Evolutionary conservation across 2,888 invertebrate species (phyloP), one percentile per base, ranked within the genome.

Genomic region (Eledone cirrhosa): DNA sequence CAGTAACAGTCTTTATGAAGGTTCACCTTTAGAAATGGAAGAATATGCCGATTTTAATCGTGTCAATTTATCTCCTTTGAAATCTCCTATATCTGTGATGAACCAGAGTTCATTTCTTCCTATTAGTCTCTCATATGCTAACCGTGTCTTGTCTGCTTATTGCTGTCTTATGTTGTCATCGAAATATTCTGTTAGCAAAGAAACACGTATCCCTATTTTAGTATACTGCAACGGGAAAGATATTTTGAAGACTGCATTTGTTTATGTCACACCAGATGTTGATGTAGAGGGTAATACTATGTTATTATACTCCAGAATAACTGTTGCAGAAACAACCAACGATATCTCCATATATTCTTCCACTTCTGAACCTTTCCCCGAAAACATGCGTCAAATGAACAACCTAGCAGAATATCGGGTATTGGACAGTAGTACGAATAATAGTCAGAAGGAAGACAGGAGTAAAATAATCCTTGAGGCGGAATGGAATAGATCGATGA

Each of bases 191-290:
- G 63, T 33, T 24, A 47, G n/a, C 4, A 22, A 69, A 53, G 63
- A 67, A 13, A 47, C 79, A 75, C 78, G 79, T 22, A 83, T 83
- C 1, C 79, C 81, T n/a, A 53, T 86, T 31, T 78, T 84, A 24
- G 80, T 82, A 19, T 78, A 85, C 14, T 85, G 85, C 82, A 83
- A 86, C 80, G 85, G 84, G 19, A 78, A 80, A 65, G 82, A 86
- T 77, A 48, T 81, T 8, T 82, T 82, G 24, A 79, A 80, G 7
- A 82, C 84, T 14, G 84, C 83, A 13, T 81, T 83, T 48, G 59
- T 85, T 48, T 80, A 81, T 53, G 74, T 82, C 11, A 77, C 80
- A 69, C 81, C 80, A 8, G 53, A 80, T 8, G 48, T 79, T 31
- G 79, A 79, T 77, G 80, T 79, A n/a, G 78, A 72, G 16, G 82